Conservation (phyloP, 64 coral and sea anemone genomes). For the Pocillopora damicornis region DNA sequence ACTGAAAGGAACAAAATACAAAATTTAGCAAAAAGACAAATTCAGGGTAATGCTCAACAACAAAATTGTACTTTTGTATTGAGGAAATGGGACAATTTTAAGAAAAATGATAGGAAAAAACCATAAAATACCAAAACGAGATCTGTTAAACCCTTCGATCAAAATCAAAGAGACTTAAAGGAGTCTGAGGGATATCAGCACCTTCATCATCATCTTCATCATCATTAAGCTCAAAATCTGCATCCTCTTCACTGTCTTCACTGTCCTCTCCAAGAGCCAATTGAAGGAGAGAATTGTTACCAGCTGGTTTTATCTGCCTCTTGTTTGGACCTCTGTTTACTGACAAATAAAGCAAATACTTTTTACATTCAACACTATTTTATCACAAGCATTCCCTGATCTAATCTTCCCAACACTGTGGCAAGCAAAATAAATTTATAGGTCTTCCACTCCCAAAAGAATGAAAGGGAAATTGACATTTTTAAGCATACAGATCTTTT, state of each 20-base stretch:
- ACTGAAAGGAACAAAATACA: too few species aligned
- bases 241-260: slow-evolving; percentile 92
- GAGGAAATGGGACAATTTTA: too few species aligned
- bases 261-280: slow-evolving; percentile 87
- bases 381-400: neutral
- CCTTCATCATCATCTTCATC: slow-evolving; percentile 54
- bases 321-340: slow-evolving; percentile 99
- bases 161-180: too few species aligned
- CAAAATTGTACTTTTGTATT: too few species aligned
- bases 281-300: slow-evolving; percentile 84
- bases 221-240: slow-evolving; percentile 93
- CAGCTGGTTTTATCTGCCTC: slow-evolving; percentile 93
- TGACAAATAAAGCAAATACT: neutral
- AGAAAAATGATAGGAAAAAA: too few species aligned
- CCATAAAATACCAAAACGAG: too few species aligned
- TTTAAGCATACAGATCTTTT: too few species aligned
- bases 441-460: neutral
- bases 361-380: too few species aligned
- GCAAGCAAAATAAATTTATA: neutral
- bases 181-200: neutral
- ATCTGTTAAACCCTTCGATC: too few species aligned
- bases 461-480: too few species aligned
- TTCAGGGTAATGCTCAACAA: too few species aligned
- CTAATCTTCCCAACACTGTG: neutral
- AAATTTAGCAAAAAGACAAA: too few species aligned